Evolutionary conservation across 2,113 vertebrate genomes (phyloP).

Genomic region (Indicator indicator): DNA sequence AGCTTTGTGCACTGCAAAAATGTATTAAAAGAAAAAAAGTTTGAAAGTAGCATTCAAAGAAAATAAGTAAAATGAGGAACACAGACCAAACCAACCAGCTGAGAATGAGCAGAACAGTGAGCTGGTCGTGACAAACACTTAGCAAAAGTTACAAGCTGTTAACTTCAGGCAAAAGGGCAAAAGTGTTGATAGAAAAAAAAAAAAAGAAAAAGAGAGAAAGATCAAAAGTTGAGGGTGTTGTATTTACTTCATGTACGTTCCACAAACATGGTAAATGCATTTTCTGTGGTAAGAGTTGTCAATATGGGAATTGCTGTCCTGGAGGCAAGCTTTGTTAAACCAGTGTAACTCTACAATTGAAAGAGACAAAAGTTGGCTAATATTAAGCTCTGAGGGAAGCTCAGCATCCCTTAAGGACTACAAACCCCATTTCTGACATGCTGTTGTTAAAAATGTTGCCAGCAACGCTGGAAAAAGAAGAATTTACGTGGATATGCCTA

Average conservation of each 20-base stretch:
- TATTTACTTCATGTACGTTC: conserved; percentile 33
- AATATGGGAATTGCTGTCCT: conserved; percentile 44
- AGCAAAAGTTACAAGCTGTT: conserved; percentile 26
- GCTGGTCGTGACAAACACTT: background rate
- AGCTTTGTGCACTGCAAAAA: background rate
- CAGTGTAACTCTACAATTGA: background rate
- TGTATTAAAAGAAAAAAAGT: background rate
- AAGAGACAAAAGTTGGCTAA: background rate
- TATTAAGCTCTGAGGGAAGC: background rate
- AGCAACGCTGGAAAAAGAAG: background rate
- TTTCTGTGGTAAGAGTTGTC: conserved; percentile 33
- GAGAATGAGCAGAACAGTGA: background rate
- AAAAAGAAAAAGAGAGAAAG: background rate
- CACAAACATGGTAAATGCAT: conserved; percentile 5
- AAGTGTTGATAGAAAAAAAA: background rate
- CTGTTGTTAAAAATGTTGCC: background rate
- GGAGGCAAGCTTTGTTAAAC: conserved; percentile 35
- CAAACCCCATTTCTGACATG: background rate
- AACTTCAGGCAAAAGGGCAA: background rate
- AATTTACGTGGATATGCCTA: background rate
- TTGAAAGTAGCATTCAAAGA: background rate
- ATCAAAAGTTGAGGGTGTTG: background rate
- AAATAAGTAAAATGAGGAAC: background rate
- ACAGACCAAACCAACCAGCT: background rate
- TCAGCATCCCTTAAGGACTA: background rate